Percentiles rank a stretch among this genome's conserved stretches.
These are phyloP conservation scores for Labrus mixtus DNA, from an alignment of 2,113 vertebrate genomes.

Conservation along the genomic window DNA sequence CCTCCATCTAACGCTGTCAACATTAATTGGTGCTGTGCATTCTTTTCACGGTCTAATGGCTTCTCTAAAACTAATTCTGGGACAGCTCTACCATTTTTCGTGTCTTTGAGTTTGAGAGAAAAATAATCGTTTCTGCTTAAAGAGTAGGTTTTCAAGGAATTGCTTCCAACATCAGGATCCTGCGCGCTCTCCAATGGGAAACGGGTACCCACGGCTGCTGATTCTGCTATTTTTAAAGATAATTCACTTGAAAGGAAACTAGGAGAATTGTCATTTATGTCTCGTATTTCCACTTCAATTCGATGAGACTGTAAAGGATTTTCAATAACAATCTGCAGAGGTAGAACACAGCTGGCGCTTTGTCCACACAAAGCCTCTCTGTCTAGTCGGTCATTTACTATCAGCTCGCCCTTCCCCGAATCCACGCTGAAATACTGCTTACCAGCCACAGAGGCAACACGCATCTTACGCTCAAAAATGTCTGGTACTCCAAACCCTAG, in stretches of 20 bases:
- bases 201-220: conserved; percentile 50
- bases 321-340: conserved; percentile 83
- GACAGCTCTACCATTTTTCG: conserved; percentile 40
- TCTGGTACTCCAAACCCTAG: conserved; percentile 83
- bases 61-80: conserved; percentile 81
- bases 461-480: conserved; percentile 80
- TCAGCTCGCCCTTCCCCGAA: conserved; percentile 80
- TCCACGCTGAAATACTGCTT: conserved; percentile 84
- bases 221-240: conserved; percentile 73
- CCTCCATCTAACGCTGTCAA: conserved; percentile 82
- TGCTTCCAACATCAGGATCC: conserved; percentile 74
- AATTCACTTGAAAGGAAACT: conserved; percentile 43
- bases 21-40: conserved; percentile 76
- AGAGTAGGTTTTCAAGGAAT: conserved; percentile 70
- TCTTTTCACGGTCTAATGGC: conserved; percentile 77
- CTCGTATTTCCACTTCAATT: conserved; percentile 84
- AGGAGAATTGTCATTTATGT: conserved; percentile 88
- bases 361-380: conserved; percentile 85
- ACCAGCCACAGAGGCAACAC: conserved; percentile 81
- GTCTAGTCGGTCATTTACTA: conserved; percentile 85
- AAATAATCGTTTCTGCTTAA: conserved; percentile 75
- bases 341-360: conserved; percentile 81
- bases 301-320: conserved; percentile 83
- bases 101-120: conserved; percentile 55
- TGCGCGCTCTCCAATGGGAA: conserved; percentile 72